Base-by-base conservation (phyloP, 2,888 invertebrate species). In the Slavum lentiscoides region DNA sequence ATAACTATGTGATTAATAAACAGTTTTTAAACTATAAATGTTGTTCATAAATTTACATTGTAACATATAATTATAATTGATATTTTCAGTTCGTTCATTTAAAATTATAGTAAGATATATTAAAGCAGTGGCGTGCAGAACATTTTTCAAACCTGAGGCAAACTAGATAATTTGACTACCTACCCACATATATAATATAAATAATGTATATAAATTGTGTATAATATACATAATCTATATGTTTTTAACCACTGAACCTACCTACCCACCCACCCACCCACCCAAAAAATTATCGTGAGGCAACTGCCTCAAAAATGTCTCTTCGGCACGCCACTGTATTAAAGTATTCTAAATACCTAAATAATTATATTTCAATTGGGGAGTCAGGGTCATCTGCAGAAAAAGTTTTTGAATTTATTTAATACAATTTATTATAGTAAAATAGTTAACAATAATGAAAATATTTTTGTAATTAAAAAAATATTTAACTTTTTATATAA, bases 401-500 rank as follows among this genome's bases (percentile, higher is more conserved):
- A 55, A 66, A 73, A 58, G 4, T 0, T 0, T 19, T 58, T n/a
- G 43, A 7, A 7, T 58, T 58, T 30, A 39, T 73, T 13, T 21
- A 19, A 9, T 23, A 55, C 30, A 58, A 6, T 30, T 61, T 61
- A 61, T 39, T n/a, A 61, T 39, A 59, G 9, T 43, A 7, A 37
- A 15, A 19, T 17, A 21, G 15, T 39, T 37, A 39, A 43, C 37
- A 58, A 15, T 13, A 61, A 61, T 17, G 53, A 30, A 30, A 30
- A 49, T 62, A 49, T 59, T 59, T 21, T 62, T 58, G 43, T 59
- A n/a, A 59, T 58, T 59, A 30, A 39, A 62, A 15, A 59, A 43
- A 15, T 5, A 30, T 43, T 66, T 55, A 55, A 19, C 66, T 77
- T 82, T 62, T 66, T 82, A 64, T 53, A 61, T 74, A 30, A 30